These are phyloP conservation scores for Dromiciops gliroides DNA, from an alignment of 2,113 vertebrate genomes.

Conservation along the genomic window DNA sequence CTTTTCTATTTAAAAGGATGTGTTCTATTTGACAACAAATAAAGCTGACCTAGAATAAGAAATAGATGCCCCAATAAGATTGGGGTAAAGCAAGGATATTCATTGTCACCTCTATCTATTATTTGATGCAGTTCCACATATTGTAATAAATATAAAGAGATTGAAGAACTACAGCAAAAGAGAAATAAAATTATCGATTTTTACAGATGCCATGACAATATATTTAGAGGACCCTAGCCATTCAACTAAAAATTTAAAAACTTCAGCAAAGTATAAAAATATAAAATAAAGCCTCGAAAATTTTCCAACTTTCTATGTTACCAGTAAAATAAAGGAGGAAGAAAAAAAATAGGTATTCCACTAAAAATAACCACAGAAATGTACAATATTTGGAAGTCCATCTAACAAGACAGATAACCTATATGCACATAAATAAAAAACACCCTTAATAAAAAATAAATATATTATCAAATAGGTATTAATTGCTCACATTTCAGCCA, in stretches of 20 bases:
- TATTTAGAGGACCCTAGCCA: neutral
- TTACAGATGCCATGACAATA: neutral
- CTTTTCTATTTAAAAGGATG: neutral
- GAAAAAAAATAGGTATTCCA: neutral
- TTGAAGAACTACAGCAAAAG: too few relatives aligned
- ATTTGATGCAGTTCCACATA: neutral
- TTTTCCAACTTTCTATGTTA: neutral
- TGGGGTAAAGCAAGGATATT: neutral
- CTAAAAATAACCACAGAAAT: neutral
- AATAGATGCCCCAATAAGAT: neutral
- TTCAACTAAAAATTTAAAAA: neutral
- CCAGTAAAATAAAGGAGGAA: neutral
- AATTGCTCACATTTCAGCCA: neutral
- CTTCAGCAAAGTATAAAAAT: neutral
- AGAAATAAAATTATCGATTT: neutral
- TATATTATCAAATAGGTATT: neutral
- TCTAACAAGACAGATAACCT: neutral
- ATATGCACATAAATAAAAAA: neutral
- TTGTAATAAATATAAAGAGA: neutral
- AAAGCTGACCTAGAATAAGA: neutral
- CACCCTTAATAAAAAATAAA: too few relatives aligned
- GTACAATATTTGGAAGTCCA: neutral
- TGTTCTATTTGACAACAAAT: neutral
- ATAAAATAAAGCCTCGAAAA: neutral
- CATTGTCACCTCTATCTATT: neutral